Base-by-base conservation (phyloP, 1,140 invertebrate genomes). In the Saxidomus purpurata region DNA sequence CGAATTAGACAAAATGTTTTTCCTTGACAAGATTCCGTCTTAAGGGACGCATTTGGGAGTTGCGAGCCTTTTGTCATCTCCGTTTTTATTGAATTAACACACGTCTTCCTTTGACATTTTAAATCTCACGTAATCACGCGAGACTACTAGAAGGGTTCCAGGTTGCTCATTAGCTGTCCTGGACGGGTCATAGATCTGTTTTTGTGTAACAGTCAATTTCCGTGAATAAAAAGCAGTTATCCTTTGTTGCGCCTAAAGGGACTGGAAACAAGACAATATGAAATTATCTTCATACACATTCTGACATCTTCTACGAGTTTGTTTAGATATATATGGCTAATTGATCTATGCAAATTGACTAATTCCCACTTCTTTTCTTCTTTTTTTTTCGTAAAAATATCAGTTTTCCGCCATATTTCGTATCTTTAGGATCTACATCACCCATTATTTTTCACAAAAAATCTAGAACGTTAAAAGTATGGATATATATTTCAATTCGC, bases 91-190 rank as follows among this genome's bases (percentile, higher is more conserved):
- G 31, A 80, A 88, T 80, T 88, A 67, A 79, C 13, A 43, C n/a
- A 38, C 38, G 74, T 63, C 76, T 36, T 59, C 38, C 0, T n/a
- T 25, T 81, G 86, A 79, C 86, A 81, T 55, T 88, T 88, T 81
- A 88, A 88, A 79, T 88, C 86, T 88, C 86, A 77, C 71, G 86
- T 59, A 88, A 79, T 88, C 86, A 71, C 86, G 77, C 86, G 86
- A 88, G 86, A 88, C 76, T 67, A 80, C 76, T 88, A 81, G 77
- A 88, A 36, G 76, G 86, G 76, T 88, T 69, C 76, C 77, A 88
- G 34, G 86, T 59, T 55, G 83, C 83, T 85, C 83, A 52, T 85
- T 85, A 71, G 67, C n/a, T 34, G 38, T 67, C 31, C 22, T 69
- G 43, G 83, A 71, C 63, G 52, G 83, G 83, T 74, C 25, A 71